Conservation (phyloP, 1,140 invertebrate species). For the Subanguina moxae region DNA sequence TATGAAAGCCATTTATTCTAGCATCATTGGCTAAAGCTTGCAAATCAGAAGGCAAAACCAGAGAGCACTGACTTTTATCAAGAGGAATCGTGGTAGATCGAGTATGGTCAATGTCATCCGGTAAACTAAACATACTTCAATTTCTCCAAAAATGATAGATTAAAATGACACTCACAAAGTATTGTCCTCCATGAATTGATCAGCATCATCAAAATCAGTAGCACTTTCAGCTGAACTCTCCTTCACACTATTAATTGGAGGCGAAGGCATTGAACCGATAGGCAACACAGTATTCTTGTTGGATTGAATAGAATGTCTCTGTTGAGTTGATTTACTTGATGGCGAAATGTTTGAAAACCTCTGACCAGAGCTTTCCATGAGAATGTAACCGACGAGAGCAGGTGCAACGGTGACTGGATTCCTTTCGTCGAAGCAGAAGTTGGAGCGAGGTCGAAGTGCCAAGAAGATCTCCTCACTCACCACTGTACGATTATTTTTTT, state of each 20-base stretch:
- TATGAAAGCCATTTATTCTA: not conserved
- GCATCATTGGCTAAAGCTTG: conserved; percentile 2
- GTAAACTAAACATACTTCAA: not conserved
- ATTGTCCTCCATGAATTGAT: too few relatives aligned
- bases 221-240: too few relatives aligned
- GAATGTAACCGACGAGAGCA: conserved; percentile 44
- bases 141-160: not conserved
- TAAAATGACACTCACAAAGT: too few relatives aligned
- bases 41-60: conserved; percentile 10
- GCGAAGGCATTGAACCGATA: too few relatives aligned
- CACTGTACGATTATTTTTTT: conserved; percentile 28
- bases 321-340: not conserved
- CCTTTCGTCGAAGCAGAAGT: conserved; percentile 48
- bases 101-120: not conserved
- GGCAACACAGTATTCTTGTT: too few relatives aligned
- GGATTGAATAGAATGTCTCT: conserved; percentile 16
- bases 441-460: conserved; percentile 49
- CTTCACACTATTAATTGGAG: too few relatives aligned
- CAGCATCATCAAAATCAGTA: too few relatives aligned
- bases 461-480: conserved; percentile 57
- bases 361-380: conserved; percentile 26
- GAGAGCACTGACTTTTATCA: not conserved
- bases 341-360: not conserved
- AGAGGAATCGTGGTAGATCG: not conserved
- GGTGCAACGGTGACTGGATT: conserved; percentile 42